Base-by-base conservation (phyloP, 2,113 vertebrate species). In the Rhegmatorhina hoffmannsi region DNA sequence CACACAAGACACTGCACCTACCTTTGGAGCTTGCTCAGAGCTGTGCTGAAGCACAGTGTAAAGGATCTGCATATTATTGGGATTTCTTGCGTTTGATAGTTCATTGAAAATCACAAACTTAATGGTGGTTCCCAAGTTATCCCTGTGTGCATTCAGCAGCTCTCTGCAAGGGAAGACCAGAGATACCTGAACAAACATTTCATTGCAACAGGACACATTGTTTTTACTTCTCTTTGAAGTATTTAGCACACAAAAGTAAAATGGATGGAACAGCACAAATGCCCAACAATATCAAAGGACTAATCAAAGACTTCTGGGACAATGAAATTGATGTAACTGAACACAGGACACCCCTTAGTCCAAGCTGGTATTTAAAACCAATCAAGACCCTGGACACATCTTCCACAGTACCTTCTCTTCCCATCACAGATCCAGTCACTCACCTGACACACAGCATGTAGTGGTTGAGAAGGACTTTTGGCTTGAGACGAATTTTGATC, bases 81-180 rank as follows among this genome's bases (percentile, higher is more conserved):
- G 99, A 91, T 99, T 99, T 66, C 99, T 98, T 58, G 99, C 99
- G 12, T 99, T 99, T 7, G 99, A 99, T 1, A 99, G 96, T 82
- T 99, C 99, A 0, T 99, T 99, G 94, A 99, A 99, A 89, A 99
- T 98, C 94, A 99, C 99, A 70, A 99, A 98, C 95, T 99, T 99
- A 96, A 99, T 99, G 95, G 98, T 99, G 4, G 99, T 99, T 59
- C 98, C 99, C 91, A 99, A 94, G 96, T 99, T 99, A 97, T 99
- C 99, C 97, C 98, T 98, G 97, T 99, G 99, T 0, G 99, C 99
- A 2, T 98, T 99, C 79, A 99, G 98, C 50, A 99, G 98, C 97
- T 99, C 99, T 95, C 99, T 99, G 92, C 18, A 87, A 93, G 17
- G 16, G 6, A 94, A 89, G 17, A 67, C 6, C 28, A 76, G n/a